A percentile compares a stretch with the other conserved stretches of the same genome.
Conservation (phyloP, 2,888 invertebrate species). For the Pyralis farinalis region DNA sequence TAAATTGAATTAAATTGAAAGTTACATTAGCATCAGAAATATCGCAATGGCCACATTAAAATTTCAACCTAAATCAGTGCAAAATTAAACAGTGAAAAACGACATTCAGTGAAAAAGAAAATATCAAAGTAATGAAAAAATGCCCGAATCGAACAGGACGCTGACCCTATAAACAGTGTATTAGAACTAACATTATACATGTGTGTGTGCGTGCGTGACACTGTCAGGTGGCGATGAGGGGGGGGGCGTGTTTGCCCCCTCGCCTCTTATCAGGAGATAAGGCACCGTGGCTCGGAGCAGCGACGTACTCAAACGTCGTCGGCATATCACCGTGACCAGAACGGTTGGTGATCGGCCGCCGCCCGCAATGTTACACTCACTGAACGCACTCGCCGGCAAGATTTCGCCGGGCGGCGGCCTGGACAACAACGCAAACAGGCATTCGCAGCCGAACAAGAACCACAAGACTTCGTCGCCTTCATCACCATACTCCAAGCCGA, state of each 20-base stretch:
- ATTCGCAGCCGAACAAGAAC: slow-evolving; percentile 75
- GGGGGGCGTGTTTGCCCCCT: slow-evolving; percentile 74
- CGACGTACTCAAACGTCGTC: slow-evolving; percentile 57
- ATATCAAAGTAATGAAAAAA: slow-evolving; percentile 45
- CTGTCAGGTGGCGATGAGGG: slow-evolving; percentile 77
- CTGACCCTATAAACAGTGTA: slow-evolving; percentile 51
- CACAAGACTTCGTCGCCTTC: slow-evolving; percentile 67
- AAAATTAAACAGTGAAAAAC: slow-evolving; percentile 27
- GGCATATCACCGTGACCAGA: slow-evolving; percentile 73
- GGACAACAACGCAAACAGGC: slow-evolving; percentile 86
- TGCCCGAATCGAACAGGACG: slow-evolving; percentile 72
- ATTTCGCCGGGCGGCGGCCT: slow-evolving; percentile 90
- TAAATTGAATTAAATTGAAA: no score
- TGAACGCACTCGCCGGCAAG: slow-evolving; percentile 94
- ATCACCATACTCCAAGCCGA: slow-evolving; percentile 74
- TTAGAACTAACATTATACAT: slow-evolving; percentile 40
- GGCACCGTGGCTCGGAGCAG: slow-evolving; percentile 63
- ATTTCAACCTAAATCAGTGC: slow-evolving; percentile 15
- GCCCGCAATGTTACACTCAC: slow-evolving; percentile 93
- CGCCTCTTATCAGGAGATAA: slow-evolving; percentile 78
- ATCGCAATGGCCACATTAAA: slow-evolving; percentile 39
- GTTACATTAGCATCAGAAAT: slow-evolving; percentile 22
- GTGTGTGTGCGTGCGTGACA: slow-evolving; percentile 53
- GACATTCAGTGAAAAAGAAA: slow-evolving; percentile 31
- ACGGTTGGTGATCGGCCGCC: slow-evolving; percentile 73